phyloP scores from a whole-genome alignment of 2,113 vertebrate genomes.

The Myiagra hebetior region DNA sequence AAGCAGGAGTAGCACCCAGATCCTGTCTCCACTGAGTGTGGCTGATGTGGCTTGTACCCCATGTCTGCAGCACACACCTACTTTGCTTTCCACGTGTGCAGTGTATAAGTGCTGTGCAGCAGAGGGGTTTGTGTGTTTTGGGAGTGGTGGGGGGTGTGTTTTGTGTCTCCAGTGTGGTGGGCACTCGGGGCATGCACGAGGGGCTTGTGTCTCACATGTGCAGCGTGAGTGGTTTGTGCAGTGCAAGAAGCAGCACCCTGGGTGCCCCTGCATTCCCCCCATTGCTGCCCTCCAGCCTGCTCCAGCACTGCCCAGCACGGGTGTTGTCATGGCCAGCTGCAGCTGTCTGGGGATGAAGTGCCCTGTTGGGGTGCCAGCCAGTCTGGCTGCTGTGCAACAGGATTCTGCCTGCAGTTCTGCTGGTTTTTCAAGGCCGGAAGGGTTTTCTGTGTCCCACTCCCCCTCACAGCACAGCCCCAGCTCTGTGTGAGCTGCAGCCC shows the following conservation, averaged over 20 bases:
- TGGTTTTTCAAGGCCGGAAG: conserved; percentile 44
- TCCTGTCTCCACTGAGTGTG: too few relatives aligned
- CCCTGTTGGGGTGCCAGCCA: conserved; percentile 81
- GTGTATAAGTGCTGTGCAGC: background rate
- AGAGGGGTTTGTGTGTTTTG: too few relatives aligned
- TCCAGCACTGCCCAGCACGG: conserved; percentile 54
- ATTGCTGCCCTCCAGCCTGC: background rate
- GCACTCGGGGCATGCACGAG: rapidly evolving
- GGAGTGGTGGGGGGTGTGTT: background rate
- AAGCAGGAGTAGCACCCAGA: background rate
- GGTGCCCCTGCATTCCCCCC: background rate
- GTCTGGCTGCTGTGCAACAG: conserved; percentile 84
- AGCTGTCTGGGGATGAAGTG: conserved; percentile 71
- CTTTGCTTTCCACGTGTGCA: background rate
- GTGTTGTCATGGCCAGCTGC: conserved; percentile 73
- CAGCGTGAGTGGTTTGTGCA: rapidly evolving
- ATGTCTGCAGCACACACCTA: rapidly evolving
- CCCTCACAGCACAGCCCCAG: background rate
- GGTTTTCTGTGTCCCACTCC: background rate
- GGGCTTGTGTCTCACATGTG: background rate
- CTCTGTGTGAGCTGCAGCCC: background rate
- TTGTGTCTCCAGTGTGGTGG: background rate
- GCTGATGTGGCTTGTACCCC: background rate
- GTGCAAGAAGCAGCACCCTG: background rate
- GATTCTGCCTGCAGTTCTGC: conserved; percentile 73